Base-by-base conservation (phyloP, 1,140 invertebrate genomes). In the Lysiphlebus fabarum region DNA sequence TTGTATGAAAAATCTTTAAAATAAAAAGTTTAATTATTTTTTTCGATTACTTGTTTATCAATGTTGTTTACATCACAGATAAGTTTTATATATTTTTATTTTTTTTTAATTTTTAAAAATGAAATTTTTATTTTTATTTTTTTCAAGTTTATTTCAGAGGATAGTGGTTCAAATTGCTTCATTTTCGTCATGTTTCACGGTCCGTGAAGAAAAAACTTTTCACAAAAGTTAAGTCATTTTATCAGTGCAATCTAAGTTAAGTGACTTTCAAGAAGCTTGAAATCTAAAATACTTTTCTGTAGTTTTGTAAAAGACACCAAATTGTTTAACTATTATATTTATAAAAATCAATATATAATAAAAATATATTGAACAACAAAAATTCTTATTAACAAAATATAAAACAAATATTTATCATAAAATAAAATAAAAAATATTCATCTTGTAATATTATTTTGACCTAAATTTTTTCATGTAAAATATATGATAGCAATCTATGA, bases 241-340 rank as follows among this genome's bases (percentile, higher is more conserved):
- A 69, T 67, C 68, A 68, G 70, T 70, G 76, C 77, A 79, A 79
- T 79, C 76, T 76, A 78, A 79, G 77, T 79, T 78, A 79, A 79
- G 77, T 79, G 76, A 79, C 77, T 79, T 79, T 77, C 76, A 70
- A 78, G 50, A 37, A 74, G 73, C 43, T 7, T 44, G 11, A 8
- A 12, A 4, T n/a, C 14, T 6, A 44, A 44, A 44, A 6, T 44
- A 6, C 8, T 44, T n/a, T 8, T 14, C 43, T 44, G n/a, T 1
- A 8, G 43, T 44, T 11, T 11, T 8, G 14, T 12, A 44, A n/a
- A 4, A 8, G 43, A n/a, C 7, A 8, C 10, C 38, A 40, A 5
- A 40, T 26, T 2, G 17, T 26, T 26, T 26, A 26, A 2, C 17
- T 4, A 26, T 26, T 26, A 26, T 26, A 26, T 26, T 26, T 26